These are phyloP conservation scores for Apotomis betuletana DNA, from an alignment of 2,888 invertebrate genomes.

Conservation along the genomic window DNA sequence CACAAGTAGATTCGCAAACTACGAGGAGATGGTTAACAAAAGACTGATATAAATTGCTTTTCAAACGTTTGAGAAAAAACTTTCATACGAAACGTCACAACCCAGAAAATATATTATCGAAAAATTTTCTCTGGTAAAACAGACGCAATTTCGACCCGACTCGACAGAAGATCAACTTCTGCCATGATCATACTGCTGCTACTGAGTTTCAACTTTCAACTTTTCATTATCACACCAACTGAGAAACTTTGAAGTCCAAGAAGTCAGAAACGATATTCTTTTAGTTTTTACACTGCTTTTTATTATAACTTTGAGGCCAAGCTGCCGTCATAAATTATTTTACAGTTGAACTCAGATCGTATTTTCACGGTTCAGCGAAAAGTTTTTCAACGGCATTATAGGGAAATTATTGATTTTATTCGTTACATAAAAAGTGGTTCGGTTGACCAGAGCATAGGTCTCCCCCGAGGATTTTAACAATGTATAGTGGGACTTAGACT, in stretches of 20 bases:
- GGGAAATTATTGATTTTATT: too few species aligned
- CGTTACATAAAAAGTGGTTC: too few species aligned
- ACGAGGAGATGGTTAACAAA: too few species aligned
- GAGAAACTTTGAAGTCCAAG: slow-evolving; percentile 5
- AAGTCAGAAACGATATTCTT: slow-evolving; percentile 2
- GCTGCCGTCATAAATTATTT: background rate
- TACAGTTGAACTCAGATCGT: too few species aligned
- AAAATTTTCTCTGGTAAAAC: slow-evolving; percentile 20
- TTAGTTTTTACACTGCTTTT: background rate
- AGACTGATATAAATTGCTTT: background rate
- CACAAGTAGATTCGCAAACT: too few species aligned
- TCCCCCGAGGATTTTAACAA: too few species aligned
- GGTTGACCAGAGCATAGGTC: too few species aligned
- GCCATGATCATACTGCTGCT: slow-evolving; percentile 2
- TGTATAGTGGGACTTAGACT: too few species aligned
- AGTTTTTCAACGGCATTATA: too few species aligned
- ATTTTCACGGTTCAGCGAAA: too few species aligned
- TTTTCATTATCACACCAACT: slow-evolving; percentile 5
- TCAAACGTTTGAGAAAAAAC: slow-evolving; percentile 1
- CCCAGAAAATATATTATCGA: slow-evolving; percentile 26
- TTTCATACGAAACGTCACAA: slow-evolving; percentile 2
- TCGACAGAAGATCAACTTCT: slow-evolving; percentile 22
- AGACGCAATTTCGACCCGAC: slow-evolving; percentile 21
- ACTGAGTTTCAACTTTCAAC: slow-evolving; percentile 10
- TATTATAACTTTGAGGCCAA: background rate